Evolutionary conservation across 2,113 vertebrate species (phyloP).

Genomic region (Mandrillus leucophaeus): DNA sequence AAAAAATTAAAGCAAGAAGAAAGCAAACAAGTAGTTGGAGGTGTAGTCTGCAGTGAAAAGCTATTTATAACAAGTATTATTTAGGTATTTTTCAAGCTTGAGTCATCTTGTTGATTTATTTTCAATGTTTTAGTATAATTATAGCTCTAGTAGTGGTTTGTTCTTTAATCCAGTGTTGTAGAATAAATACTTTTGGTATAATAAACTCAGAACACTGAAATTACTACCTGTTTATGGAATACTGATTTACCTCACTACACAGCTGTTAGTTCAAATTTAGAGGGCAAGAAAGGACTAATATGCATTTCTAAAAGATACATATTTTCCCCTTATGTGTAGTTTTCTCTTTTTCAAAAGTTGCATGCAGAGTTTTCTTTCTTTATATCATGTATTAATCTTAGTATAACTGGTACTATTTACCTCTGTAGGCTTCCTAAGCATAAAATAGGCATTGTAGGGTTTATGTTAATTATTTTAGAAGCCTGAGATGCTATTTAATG

Average conservation of each 20-base stretch:
- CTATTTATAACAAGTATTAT: conserved; percentile 59
- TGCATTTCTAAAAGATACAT: background rate
- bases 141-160: conserved; percentile 3
- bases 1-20: conserved; percentile 28
- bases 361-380: background rate
- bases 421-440: background rate
- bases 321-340: background rate
- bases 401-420: background rate
- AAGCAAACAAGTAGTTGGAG: conserved; percentile 28
- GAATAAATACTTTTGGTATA: conserved; percentile 45
- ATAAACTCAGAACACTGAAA: conserved; percentile 42
- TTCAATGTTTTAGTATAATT: conserved; percentile 54
- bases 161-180: conserved; percentile 30
- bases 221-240: conserved; percentile 28
- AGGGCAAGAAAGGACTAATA: background rate
- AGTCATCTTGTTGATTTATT: conserved; percentile 64
- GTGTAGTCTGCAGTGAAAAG: background rate
- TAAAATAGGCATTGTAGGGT: background rate
- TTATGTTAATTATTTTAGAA: conserved; percentile 31
- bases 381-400: background rate
- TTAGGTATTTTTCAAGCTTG: conserved; percentile 62
- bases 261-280: conserved; percentile 12
- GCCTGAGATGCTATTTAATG: background rate
- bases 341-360: background rate
- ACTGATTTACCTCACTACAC: conserved; percentile 11